Evolutionary conservation across 2,797 vertebrate species (phyloP).

Genomic region (Acrossocheilus fasciatus): DNA sequence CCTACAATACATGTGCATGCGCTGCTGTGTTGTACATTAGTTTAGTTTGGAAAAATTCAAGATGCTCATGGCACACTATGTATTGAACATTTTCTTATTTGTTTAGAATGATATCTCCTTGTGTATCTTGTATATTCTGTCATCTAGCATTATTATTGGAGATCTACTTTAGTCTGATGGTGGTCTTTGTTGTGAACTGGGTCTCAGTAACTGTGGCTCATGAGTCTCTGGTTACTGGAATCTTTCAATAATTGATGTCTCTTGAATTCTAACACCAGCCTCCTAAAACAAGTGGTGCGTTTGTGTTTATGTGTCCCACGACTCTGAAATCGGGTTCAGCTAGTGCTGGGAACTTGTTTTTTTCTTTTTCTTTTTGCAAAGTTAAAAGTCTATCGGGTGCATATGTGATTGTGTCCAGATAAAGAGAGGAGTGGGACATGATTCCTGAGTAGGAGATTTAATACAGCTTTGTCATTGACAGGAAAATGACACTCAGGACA

Average conservation of each 20-base stretch:
- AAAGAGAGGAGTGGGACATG: constrained; percentile 44
- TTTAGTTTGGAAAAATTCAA: constrained; percentile 3
- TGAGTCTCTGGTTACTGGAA: constrained; percentile 78
- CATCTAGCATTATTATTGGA: neutral
- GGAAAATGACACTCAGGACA: constrained; percentile 71
- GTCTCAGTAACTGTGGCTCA: constrained; percentile 72
- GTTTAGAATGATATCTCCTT: neutral
- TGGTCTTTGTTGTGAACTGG: constrained; percentile 60
- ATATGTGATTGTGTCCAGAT: constrained; percentile 12
- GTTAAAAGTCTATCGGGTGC: neutral
- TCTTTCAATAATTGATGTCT: constrained; percentile 81
- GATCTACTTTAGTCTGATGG: constrained; percentile 14
- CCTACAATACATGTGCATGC: neutral
- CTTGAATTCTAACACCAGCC: constrained; percentile 77
- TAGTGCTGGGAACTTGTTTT: neutral
- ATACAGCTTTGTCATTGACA: constrained; percentile 38
- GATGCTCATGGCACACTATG: neutral
- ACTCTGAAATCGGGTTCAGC: constrained; percentile 20
- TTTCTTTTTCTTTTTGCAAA: neutral
- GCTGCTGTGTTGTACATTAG: neutral
- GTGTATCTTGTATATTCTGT: neutral
- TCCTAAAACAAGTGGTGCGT: constrained; percentile 53
- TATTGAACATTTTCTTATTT: constrained; percentile 1
- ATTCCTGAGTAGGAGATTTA: constrained; percentile 50
- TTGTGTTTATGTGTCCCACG: constrained; percentile 1